Base-by-base conservation (phyloP, 2,888 invertebrate species). In the Lacanobia wlatinum region DNA sequence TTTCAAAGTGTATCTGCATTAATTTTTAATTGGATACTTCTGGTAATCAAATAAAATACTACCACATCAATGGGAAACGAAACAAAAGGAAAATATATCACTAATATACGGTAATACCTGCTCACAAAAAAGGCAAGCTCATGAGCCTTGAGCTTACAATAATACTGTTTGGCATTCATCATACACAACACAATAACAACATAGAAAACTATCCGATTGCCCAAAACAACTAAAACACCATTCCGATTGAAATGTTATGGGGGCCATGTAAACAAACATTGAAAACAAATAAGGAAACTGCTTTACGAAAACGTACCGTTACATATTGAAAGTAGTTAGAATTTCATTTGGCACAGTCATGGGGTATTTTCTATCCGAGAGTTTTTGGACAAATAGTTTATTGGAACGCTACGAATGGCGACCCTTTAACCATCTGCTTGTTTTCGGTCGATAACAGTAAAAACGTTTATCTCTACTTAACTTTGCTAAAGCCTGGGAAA, bases 211-310 rank as follows among this genome's bases (percentile, higher is more conserved):
- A 62, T 8, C 52, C 23, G 40, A 23, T 16, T 2, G 9, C n/a
- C 34, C 16, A 40, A 55, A 52, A 43, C 0, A 50, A 63, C 18
- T 38, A 62, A 66, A 18, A 52, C 23, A 61, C 48, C 9, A 56
- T 56, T 70, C 52, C 46, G 34, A 61, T 58, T 62, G 50, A 61
- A 76, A 70, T 58, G n/a, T 58, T 68, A 59, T 23, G 34, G 56
- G 46, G 21, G 10, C 28, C 18, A 38, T 18, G 34, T 28, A 53
- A 68, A 68, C 52, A 63, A 62, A 70, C 64, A 46, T 34, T 28
- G n/a, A 18, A 38, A 66, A 43, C 50, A 48, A 76, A 69, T 79
- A 79, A 69, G 60, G 64, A 83, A 73, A 70, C 14, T 48, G 8
- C 12, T 12, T 5, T 9, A 52, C 12, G 60, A 56, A 21, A 46